Evolutionary conservation across 2,888 invertebrate species (phyloP), one percentile per base, ranked within the genome.

Genomic region (Netelia virgata): DNA sequence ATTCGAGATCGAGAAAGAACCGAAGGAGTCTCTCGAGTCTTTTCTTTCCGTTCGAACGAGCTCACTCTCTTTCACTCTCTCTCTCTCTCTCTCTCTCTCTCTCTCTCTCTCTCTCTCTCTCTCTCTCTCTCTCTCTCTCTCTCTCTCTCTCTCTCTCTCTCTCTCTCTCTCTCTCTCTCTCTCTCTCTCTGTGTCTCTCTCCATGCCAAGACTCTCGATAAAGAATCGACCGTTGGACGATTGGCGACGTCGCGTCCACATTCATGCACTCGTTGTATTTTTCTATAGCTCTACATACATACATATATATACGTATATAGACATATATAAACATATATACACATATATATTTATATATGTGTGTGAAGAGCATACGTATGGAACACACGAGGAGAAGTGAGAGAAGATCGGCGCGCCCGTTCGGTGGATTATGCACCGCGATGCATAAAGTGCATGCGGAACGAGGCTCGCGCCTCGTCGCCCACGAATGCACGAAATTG

Each of bases 371-470:
- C 61, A 63, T 23, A 75, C 63, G 53, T 61, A 68, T 59, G 57
- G 70, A 23, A 41, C 72, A 66, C 50, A 68, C 75, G 77, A n/a
- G 28, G 77, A n/a, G 28, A 28, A 28, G 82, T 43, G 77, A 74
- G 83, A 75, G 66, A 82, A 73, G 72, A 83, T 59, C 57, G 83
- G 72, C 80, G 77, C 66, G 69, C 81, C 76, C 77, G 79, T 64
- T 77, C 86, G 86, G 88, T 86, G 88, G 92, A 92, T 92, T 92
- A 91, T 92, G 91, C 91, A 90, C 88, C 87, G 83, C 86, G 88
- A 86, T 88, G 89, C 89, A 89, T 89, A 90, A 89, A 91, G 89
- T 90, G 91, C 90, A 91, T 90, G 88, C 90, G 87, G 87, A 92
- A 91, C 90, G 89, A 91, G 89, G 84, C 87, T 90, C 88, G 87